Evolutionary conservation across 1,140 invertebrate species (phyloP).

Genomic region (Drosophila pachea): DNA sequence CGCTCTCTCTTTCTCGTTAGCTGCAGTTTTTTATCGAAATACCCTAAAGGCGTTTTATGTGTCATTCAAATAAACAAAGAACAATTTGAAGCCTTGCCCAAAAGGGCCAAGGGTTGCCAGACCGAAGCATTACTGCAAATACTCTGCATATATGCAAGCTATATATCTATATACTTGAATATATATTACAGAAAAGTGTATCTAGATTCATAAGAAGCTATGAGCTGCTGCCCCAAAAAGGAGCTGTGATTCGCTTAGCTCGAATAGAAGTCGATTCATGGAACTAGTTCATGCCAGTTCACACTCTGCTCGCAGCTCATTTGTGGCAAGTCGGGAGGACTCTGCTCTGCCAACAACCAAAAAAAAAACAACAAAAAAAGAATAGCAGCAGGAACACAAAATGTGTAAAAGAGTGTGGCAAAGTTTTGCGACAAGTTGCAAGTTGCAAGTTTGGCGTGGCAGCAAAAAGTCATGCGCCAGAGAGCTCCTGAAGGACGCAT

Average conservation of each 20-base stretch:
- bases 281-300: no score
- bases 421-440: slow-evolving; percentile 62
- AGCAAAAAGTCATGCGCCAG: slow-evolving; percentile 74
- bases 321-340: no score
- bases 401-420: slow-evolving; percentile 56
- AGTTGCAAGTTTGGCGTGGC: slow-evolving; percentile 36
- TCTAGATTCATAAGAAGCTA: no score
- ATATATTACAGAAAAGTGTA: no score
- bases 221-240: no score
- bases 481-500: slow-evolving; percentile 75
- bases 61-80: slow-evolving; percentile 31
- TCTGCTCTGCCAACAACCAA: no score
- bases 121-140: slow-evolving; percentile 11
- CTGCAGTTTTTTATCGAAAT: slow-evolving; percentile 65
- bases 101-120: neutral
- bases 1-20: neutral
- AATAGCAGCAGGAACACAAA: slow-evolving; percentile 28
- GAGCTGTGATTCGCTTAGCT: no score
- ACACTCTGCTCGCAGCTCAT: neutral
- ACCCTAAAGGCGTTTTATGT: slow-evolving; percentile 68
- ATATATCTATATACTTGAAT: no score
- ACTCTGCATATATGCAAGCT: neutral
- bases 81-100: slow-evolving; percentile 20
- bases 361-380: slow-evolving; percentile 28
- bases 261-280: no score